These are phyloP conservation scores for Heliocidaris tuberculata DNA, from an alignment of 35 echinoderm and acorn worm species.

Conservation along the genomic window DNA sequence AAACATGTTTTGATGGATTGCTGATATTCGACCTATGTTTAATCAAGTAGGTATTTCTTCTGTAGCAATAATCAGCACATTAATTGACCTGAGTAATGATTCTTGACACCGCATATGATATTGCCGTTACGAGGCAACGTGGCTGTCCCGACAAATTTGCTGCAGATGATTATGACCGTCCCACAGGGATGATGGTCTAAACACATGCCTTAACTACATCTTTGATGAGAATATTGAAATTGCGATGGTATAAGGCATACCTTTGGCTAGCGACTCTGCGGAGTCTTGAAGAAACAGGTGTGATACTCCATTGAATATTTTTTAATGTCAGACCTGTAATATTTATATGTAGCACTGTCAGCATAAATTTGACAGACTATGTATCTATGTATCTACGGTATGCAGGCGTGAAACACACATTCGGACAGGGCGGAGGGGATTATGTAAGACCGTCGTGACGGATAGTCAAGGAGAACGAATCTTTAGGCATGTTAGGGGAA, in stretches of 20 bases:
- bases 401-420: too few species aligned
- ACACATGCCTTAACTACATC: neutral
- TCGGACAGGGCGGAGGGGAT: too few species aligned
- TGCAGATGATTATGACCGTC: neutral
- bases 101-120: neutral
- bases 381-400: too few species aligned
- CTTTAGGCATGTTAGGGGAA: too few species aligned
- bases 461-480: too few species aligned
- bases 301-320: too few species aligned
- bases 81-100: neutral
- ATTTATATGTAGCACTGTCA: too few species aligned
- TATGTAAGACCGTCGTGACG: too few species aligned
- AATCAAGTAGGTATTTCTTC: neutral
- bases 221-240: too few species aligned
- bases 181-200: neutral
- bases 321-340: too few species aligned
- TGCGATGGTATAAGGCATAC: neutral
- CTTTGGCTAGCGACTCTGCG: neutral
- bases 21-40: neutral
- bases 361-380: too few species aligned
- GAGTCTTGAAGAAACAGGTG: too few species aligned
- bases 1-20: neutral
- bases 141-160: neutral
- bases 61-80: neutral
- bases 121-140: neutral